These are phyloP conservation scores for Mantis religiosa DNA, from an alignment of 2,888 invertebrate species.

Conservation along the genomic window DNA sequence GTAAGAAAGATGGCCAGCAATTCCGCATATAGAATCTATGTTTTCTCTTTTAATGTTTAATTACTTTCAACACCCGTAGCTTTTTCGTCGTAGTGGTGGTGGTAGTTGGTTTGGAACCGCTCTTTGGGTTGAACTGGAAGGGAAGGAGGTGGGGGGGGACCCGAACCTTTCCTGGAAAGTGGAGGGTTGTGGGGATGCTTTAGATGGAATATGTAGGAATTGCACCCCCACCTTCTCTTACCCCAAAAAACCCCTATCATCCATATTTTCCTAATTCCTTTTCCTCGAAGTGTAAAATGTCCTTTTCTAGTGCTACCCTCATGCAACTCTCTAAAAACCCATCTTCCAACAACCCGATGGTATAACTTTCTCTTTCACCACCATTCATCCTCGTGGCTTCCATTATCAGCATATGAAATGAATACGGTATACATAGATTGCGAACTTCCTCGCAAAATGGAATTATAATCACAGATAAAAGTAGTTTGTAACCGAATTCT, in stretches of 20 bases:
- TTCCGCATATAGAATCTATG: slow-evolving; percentile 29
- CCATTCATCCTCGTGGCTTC: neutral
- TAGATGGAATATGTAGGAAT: slow-evolving; percentile 6
- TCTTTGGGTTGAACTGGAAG: neutral
- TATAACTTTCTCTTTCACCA: neutral
- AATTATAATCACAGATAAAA: neutral
- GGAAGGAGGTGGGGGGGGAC: neutral
- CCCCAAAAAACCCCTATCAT: slow-evolving; percentile 11
- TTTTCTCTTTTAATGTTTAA: slow-evolving; percentile 30
- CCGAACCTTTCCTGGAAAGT: neutral
- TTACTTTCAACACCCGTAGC: slow-evolving; percentile 27
- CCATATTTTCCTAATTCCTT: slow-evolving; percentile 26
- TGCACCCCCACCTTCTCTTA: neutral
- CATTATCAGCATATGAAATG: slow-evolving; percentile 10
- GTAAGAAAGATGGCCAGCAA: slow-evolving; percentile 23
- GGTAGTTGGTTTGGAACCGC: neutral
- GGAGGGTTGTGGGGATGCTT: neutral
- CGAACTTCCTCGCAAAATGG: neutral
- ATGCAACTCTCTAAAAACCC: neutral
- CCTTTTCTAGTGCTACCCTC: neutral
- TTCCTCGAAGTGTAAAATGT: slow-evolving; percentile 22
- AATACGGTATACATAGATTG: neutral
- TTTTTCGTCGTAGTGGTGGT: slow-evolving; percentile 17
- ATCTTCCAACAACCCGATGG: neutral
- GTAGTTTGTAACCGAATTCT: neutral